Conservation (phyloP, 2,113 vertebrate genomes). For the Thamnaconus septentrionalis region DNA sequence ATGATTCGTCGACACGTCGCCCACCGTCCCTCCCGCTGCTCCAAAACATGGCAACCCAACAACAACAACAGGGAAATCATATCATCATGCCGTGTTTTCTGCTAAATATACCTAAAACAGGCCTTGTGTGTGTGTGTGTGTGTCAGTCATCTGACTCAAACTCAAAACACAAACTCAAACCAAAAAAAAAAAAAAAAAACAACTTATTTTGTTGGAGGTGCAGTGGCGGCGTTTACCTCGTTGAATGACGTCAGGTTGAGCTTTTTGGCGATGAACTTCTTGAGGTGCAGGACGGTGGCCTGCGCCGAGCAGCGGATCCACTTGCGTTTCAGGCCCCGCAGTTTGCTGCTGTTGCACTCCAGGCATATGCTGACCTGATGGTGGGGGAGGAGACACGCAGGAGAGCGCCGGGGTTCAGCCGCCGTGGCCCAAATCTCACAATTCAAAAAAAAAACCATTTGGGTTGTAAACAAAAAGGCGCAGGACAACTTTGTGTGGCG, state of each 20-base stretch:
- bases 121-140: not conserved
- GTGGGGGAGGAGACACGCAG: slow-evolving; percentile 2
- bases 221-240: slow-evolving; percentile 79
- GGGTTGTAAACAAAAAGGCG: too few species aligned
- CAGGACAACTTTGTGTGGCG: too few species aligned
- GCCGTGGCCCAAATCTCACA: too few species aligned
- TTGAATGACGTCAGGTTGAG: slow-evolving; percentile 98
- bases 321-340: slow-evolving; percentile 93
- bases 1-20: slow-evolving; percentile 49
- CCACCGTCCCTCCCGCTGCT: slow-evolving; percentile 31
- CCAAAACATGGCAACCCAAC: slow-evolving; percentile 2
- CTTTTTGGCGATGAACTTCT: slow-evolving; percentile 99
- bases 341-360: slow-evolving; percentile 99
- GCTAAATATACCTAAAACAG: slow-evolving; percentile 34
- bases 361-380: slow-evolving; percentile 96
- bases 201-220: not conserved
- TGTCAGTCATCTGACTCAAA: not conserved
- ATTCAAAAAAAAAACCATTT: too few species aligned
- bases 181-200: too few species aligned
- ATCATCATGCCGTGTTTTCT: slow-evolving; percentile 24
- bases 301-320: slow-evolving; percentile 99
- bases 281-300: slow-evolving; percentile 96
- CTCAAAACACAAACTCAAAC: not conserved
- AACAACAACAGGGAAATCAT: slow-evolving; percentile 41
- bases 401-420: not conserved